Evolutionary conservation across 2,113 vertebrate species (phyloP).

Genomic region (Candoia aspera): DNA sequence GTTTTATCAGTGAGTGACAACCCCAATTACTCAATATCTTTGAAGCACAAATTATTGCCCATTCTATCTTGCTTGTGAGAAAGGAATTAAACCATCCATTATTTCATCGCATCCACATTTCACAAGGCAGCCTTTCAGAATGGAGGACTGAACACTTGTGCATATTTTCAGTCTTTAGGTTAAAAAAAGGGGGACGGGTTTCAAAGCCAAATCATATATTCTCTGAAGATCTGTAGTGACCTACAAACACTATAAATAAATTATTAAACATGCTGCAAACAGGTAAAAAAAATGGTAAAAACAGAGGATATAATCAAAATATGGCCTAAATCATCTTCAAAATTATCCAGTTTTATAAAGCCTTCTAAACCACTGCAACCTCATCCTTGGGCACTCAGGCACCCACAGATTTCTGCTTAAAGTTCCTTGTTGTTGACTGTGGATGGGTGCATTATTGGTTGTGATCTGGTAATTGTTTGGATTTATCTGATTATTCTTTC

Average conservation of each 20-base stretch:
- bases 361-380: background rate
- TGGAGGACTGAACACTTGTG: slow-evolving; percentile 26
- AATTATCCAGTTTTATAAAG: background rate
- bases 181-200: slow-evolving; percentile 10
- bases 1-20: slow-evolving; percentile 52
- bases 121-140: slow-evolving; percentile 20
- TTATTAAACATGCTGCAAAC: background rate
- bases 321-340: background rate
- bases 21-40: slow-evolving; percentile 41
- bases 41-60: slow-evolving; percentile 25
- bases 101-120: slow-evolving; percentile 34
- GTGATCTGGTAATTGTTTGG: background rate
- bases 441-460: background rate
- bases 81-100: slow-evolving; percentile 42
- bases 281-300: background rate
- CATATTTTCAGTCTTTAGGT: slow-evolving; percentile 32
- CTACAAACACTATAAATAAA: slow-evolving; percentile 21
- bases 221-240: background rate
- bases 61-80: slow-evolving; percentile 47
- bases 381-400: background rate
- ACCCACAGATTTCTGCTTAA: background rate
- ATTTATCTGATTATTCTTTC: background rate
- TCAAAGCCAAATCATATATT: slow-evolving; percentile 34
- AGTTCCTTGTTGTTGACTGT: background rate
- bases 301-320: background rate